Conservation (phyloP, 2,797 vertebrate species). For the Avahi laniger region DNA sequence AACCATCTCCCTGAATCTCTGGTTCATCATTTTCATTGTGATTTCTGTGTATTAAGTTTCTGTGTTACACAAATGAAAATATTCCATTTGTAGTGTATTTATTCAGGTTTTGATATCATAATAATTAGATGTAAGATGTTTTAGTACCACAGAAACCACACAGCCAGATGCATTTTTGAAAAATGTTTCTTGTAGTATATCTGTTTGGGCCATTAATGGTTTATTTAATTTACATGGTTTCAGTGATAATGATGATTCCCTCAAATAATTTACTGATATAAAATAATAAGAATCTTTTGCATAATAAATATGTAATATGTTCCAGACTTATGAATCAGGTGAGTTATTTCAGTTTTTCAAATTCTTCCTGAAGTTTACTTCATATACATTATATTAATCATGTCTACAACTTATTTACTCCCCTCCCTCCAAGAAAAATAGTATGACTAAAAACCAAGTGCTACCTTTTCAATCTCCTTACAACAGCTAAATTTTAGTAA, state of each 20-base stretch:
- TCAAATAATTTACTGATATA: neutral
- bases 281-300: neutral
- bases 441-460: neutral
- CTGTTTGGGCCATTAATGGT: neutral
- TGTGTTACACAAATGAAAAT: constrained; percentile 34
- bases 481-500: neutral
- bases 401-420: neutral
- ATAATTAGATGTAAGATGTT: neutral
- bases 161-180: neutral
- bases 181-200: constrained; percentile 37
- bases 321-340: neutral
- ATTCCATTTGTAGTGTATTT: neutral
- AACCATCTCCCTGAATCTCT: neutral
- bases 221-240: neutral
- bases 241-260: neutral
- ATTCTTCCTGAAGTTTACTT: neutral
- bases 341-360: neutral
- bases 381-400: neutral
- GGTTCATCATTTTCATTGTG: neutral
- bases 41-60: constrained; percentile 36
- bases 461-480: neutral
- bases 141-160: neutral
- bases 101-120: neutral
- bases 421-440: neutral
- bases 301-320: neutral